These are phyloP conservation scores for Mohoua ochrocephala DNA, from an alignment of 2,113 vertebrate species.

Conservation along the genomic window DNA sequence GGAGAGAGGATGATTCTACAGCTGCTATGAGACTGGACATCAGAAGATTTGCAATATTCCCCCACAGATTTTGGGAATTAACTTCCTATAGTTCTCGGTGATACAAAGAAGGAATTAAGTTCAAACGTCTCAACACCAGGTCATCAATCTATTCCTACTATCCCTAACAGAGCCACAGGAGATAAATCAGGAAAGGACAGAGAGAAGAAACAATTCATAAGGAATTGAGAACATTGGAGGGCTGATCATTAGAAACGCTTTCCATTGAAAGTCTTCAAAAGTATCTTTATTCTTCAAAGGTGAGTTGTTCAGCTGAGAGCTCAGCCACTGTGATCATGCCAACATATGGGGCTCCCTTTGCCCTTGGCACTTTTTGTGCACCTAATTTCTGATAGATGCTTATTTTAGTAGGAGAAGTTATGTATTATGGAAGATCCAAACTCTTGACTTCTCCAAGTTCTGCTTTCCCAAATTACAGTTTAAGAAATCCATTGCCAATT, in stretches of 20 bases:
- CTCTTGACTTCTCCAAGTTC: not conserved
- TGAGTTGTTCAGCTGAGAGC: not conserved
- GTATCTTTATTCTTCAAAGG: not conserved
- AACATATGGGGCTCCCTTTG: not conserved
- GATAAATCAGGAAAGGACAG: not conserved
- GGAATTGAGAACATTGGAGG: not conserved
- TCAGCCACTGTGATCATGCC: not conserved
- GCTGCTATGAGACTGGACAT: not conserved
- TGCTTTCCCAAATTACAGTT: not conserved
- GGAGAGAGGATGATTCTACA: not conserved
- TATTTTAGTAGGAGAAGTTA: not conserved
- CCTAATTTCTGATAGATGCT: not conserved
- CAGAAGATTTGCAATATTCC: not conserved
- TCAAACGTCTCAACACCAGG: not conserved
- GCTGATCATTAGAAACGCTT: not conserved
- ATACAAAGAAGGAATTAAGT: not conserved
- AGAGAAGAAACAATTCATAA: not conserved
- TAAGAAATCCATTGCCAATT: not conserved
- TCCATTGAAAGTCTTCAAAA: not conserved
- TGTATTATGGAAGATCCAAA: not conserved
- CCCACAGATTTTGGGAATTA: not conserved
- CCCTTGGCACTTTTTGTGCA: not conserved
- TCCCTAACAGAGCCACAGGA: not conserved
- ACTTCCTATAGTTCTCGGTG: not conserved
- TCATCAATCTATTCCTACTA: not conserved